Evolutionary conservation across 1,140 invertebrate species (phyloP), one percentile per base, ranked within the genome.

Genomic region (Calliopsis andreniformis): DNA sequence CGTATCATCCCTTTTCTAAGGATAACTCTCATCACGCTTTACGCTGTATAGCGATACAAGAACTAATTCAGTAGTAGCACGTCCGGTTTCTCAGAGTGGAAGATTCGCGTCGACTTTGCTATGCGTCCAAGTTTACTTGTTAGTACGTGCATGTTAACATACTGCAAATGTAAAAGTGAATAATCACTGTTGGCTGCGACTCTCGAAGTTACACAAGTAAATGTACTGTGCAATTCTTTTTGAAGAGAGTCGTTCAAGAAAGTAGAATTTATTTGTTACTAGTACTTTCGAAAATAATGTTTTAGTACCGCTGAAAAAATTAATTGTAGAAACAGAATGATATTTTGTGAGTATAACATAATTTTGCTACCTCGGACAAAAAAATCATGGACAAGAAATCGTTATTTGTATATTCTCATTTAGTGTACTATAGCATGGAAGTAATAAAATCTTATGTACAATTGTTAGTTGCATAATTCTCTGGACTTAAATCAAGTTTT

Each of bases 71-170:
- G n/a, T n/a, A n/a, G n/a, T n/a, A n/a, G n/a, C n/a, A n/a, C n/a
- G n/a, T n/a, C n/a, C n/a, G n/a, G 56, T 39, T 30, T 39, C n/a
- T 47, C 47, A 14, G 56, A 51, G 14, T 47, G 68, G 39, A 30
- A 49, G 64, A 56, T 53, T 83, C 56, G 30, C 43, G 58, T 76
- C 45, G 47, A 42, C 55, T 35, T 45, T 51, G 62, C 18, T 68
- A 56, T 53, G 63, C 61, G 43, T n/a, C 59, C 43, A 67, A 72
- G 53, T 35, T 59, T 30, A 20, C 68, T 78, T 18, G 67, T 83
- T 83, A 83, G 80, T 82, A 62, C n/a, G 28, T 16, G 35, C 28
- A 14, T 32, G 80, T 66, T 83, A 83, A 83, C 51, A 43, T n/a
- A 30, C 35, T 56, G 76, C 72, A 70, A 83, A 83, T 79, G 58